Conservation (phyloP, 1,140 invertebrate species). For the Trichomalopsis sarcophagae region DNA sequence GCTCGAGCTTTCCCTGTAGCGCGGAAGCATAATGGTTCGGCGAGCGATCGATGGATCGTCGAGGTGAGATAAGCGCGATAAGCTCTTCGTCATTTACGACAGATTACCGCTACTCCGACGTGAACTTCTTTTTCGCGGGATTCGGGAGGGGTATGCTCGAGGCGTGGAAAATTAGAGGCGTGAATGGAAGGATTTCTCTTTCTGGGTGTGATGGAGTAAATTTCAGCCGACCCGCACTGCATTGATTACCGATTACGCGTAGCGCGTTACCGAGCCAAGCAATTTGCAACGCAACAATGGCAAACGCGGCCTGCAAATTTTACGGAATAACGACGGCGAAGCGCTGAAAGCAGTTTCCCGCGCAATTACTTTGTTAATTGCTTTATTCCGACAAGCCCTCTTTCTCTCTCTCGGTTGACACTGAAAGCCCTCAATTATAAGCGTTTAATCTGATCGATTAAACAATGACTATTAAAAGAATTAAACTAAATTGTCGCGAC, state of each 20-base stretch:
- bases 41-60: background rate
- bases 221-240: too few species aligned
- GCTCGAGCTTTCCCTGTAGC: background rate
- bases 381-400: background rate
- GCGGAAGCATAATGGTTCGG: background rate
- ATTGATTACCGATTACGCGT: too few species aligned
- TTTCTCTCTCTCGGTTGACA: background rate
- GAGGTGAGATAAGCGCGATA: constrained; percentile 3
- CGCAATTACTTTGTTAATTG: background rate
- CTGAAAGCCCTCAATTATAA: background rate
- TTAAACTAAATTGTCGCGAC: background rate
- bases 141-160: background rate
- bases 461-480: background rate
- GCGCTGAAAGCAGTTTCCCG: background rate
- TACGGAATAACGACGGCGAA: background rate
- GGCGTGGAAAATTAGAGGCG: background rate
- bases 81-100: constrained; percentile 34
- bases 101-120: constrained; percentile 1
- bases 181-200: background rate
- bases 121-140: background rate
- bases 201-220: too few species aligned
- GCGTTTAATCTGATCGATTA: background rate
- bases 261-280: too few species aligned
- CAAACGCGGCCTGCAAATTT: too few species aligned
- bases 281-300: too few species aligned